These are phyloP conservation scores for Pseudorasbora parva DNA, from an alignment of 2,113 vertebrate species.

Conservation along the genomic window DNA sequence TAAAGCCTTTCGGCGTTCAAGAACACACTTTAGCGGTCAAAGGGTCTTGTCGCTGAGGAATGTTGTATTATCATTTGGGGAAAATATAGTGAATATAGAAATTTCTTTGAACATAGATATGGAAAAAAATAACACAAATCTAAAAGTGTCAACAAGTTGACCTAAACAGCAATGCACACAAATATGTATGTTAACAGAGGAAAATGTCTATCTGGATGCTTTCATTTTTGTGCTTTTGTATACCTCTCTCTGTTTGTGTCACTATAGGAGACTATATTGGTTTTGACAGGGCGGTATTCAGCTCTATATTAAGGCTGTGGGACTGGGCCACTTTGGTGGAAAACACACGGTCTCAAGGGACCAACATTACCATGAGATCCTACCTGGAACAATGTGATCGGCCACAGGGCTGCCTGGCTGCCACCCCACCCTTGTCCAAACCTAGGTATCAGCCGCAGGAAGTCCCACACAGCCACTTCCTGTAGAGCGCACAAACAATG, in stretches of 20 bases:
- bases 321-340: slow-evolving; percentile 56
- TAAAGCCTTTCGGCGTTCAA: slow-evolving; percentile 71
- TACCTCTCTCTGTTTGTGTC: slow-evolving; percentile 21
- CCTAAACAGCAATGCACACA: neutral
- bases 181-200: neutral
- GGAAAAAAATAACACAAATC: neutral
- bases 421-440: slow-evolving; percentile 33
- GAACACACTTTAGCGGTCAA: slow-evolving; percentile 54
- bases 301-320: slow-evolving; percentile 62
- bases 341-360: slow-evolving; percentile 62
- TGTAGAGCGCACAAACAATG: slow-evolving; percentile 78
- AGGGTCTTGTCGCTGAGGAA: slow-evolving; percentile 60
- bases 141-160: slow-evolving; percentile 13
- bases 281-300: slow-evolving; percentile 54
- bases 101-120: slow-evolving; percentile 62
- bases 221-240: slow-evolving; percentile 41
- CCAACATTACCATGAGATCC: slow-evolving; percentile 43
- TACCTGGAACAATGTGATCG: slow-evolving; percentile 74
- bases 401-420: slow-evolving; percentile 21
- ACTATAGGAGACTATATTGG: slow-evolving; percentile 21
- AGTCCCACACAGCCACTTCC: slow-evolving; percentile 79
- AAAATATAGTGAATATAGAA: slow-evolving; percentile 63
- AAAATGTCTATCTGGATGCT: neutral
- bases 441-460: slow-evolving; percentile 76
- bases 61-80: slow-evolving; percentile 69